Conservation (phyloP, 1,140 invertebrate species). For the Anastrepha ludens region DNA sequence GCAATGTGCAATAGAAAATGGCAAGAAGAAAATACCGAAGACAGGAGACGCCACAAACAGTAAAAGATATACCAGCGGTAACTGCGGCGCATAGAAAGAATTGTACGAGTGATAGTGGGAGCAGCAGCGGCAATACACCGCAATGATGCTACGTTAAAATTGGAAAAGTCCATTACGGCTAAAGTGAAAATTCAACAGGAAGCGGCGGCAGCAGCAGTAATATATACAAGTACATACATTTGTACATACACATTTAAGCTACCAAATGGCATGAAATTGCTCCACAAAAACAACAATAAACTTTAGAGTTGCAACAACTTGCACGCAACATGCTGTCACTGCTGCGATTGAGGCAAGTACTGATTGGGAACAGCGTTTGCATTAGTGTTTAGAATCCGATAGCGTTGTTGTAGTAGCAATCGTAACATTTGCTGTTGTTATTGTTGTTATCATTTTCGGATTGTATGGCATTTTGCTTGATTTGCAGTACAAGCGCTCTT, state of each 20-base stretch:
- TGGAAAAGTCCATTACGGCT: slow-evolving; percentile 54
- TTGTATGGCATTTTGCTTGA: neutral
- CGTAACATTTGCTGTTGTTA: neutral
- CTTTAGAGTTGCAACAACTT: neutral
- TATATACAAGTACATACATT: neutral
- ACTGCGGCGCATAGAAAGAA: too few species aligned
- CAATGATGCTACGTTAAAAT: slow-evolving; percentile 22
- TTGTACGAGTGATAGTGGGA: neutral
- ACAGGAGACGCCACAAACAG: slow-evolving; percentile 41
- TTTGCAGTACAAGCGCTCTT: neutral
- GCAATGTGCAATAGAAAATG: neutral
- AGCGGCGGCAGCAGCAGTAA: neutral
- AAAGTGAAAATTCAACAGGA: slow-evolving; percentile 54
- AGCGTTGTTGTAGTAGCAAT: neutral
- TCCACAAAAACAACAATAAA: neutral
- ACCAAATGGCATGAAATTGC: slow-evolving; percentile 11
- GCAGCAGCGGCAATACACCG: slow-evolving; percentile 6
- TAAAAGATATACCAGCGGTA: neutral
- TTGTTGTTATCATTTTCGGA: neutral
- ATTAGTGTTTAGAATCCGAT: neutral
- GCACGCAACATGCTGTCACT: too few species aligned
- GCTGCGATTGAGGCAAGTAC: neutral
- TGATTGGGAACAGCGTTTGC: neutral
- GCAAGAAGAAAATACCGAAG: neutral
- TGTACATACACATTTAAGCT: neutral